phyloP scores from a whole-genome alignment of 2,797 vertebrate species.

The Dryobates pubescens region DNA sequence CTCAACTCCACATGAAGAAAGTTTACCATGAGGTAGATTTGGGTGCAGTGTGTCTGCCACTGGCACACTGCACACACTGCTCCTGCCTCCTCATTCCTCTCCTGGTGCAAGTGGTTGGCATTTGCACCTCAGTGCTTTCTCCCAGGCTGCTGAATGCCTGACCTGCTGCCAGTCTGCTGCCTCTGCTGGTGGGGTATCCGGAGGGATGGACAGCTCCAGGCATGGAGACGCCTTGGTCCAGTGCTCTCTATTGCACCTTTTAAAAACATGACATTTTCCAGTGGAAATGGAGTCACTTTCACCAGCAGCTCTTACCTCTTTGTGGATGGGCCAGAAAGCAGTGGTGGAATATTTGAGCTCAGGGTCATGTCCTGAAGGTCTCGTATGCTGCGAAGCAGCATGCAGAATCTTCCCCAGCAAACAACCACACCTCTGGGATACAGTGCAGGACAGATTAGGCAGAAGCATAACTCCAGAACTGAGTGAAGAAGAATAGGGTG shows the following conservation, averaged over 20 bases:
- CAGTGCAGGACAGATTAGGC: neutral
- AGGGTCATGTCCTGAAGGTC: neutral
- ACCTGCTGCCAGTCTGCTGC: neutral
- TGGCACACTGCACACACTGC: fast-evolving
- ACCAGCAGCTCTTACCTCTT: neutral
- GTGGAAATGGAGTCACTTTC: neutral
- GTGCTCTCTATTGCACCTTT: neutral
- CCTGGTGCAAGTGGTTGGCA: neutral
- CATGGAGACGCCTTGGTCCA: fast-evolving
- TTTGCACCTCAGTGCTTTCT: neutral
- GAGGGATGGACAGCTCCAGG: neutral
- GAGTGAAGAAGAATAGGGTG: neutral
- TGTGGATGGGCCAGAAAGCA: neutral
- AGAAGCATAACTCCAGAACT: neutral
- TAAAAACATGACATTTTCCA: neutral
- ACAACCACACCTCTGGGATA: too few species aligned
- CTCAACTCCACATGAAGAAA: neutral
- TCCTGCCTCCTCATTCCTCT: fast-evolving
- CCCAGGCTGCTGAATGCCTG: neutral
- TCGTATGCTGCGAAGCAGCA: neutral
- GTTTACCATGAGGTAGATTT: neutral
- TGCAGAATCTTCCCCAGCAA: fast-evolving
- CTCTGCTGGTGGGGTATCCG: fast-evolving
- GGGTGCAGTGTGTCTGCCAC: neutral
- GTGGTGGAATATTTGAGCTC: neutral